Percentiles rank a stretch among this genome's conserved stretches.
Conservation (phyloP, 2,797 vertebrate genomes). For the Australoheros facetus region DNA sequence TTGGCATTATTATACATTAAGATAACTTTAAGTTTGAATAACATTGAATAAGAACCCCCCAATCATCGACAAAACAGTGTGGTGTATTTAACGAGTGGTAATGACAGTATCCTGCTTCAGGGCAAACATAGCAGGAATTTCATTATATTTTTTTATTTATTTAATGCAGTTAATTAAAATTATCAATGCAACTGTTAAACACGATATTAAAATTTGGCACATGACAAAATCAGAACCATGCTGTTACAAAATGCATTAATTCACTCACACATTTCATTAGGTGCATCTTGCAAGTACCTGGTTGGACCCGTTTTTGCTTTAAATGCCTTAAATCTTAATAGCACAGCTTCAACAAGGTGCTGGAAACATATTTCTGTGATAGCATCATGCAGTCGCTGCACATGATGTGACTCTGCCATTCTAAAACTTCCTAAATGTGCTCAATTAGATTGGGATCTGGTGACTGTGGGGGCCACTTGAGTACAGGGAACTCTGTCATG, state of each 20-base stretch:
- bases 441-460: too few species aligned
- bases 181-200: neutral
- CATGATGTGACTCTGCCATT: too few species aligned
- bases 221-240: too few species aligned
- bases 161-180: neutral
- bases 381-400: too few species aligned
- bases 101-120: neutral
- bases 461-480: too few species aligned
- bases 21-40: too few species aligned
- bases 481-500: too few species aligned
- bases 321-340: neutral
- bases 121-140: neutral
- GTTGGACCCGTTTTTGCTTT: neutral
- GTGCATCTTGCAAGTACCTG: neutral
- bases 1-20: too few species aligned
- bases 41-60: too few species aligned
- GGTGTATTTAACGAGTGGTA: neutral
- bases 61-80: too few species aligned
- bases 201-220: neutral
- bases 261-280: rapidly evolving
- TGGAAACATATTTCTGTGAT: too few species aligned
- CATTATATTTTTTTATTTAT: neutral
- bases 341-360: neutral
- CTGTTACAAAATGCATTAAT: neutral
- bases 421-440: too few species aligned